Conservation (phyloP, 2,888 invertebrate genomes). For the Sinodicranocentrus sp. region DNA sequence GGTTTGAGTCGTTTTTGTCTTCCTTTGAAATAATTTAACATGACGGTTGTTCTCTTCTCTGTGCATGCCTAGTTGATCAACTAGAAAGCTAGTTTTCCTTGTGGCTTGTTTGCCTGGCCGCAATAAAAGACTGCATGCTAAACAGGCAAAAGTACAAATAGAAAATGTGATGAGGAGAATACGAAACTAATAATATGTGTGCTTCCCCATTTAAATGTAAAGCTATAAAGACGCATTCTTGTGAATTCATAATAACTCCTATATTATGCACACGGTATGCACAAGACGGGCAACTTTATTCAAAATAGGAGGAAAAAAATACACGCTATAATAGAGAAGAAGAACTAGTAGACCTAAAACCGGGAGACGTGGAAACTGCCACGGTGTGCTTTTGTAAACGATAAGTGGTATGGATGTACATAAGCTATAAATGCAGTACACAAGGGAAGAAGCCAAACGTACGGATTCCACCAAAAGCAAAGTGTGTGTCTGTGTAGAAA, state of each 20-base stretch:
- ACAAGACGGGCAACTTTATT: conserved; percentile 13
- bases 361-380: background rate
- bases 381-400: too few relatives aligned
- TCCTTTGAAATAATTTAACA: conserved; percentile 21
- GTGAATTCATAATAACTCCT: conserved; percentile 29
- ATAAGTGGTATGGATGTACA: too few relatives aligned
- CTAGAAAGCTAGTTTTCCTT: conserved; percentile 11
- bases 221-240: conserved; percentile 21
- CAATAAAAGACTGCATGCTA: background rate
- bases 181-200: conserved; percentile 18
- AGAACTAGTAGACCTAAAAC: conserved; percentile 11
- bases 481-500: conserved; percentile 5
- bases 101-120: background rate
- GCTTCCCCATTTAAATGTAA: background rate
- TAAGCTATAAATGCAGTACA: too few relatives aligned
- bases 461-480: conserved; percentile 32
- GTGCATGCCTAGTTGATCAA: background rate
- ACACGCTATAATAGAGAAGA: conserved; percentile 10
- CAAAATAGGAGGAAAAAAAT: conserved; percentile 36
- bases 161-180: conserved; percentile 8
- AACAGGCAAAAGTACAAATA: background rate
- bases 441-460: conserved; percentile 38
- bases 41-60: background rate
- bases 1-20: too few relatives aligned
- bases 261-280: background rate